Base-by-base conservation (phyloP, 2,797 vertebrate genomes). In the Vultur gryphus region DNA sequence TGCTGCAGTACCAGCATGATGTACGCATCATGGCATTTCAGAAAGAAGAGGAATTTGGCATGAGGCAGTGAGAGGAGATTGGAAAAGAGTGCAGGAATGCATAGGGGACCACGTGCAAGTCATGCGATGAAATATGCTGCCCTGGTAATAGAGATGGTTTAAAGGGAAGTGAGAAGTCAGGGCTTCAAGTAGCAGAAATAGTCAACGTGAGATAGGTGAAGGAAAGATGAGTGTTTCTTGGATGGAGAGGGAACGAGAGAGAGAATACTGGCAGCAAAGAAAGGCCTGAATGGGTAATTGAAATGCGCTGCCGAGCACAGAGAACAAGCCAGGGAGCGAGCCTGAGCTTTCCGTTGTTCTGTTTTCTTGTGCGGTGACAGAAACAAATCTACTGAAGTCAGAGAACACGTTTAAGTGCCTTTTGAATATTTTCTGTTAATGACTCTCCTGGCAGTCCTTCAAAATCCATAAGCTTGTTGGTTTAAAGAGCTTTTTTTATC, bases 381-480 rank as follows among this genome's bases (percentile, higher is more conserved):
- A 91, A 96, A 97, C 85, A 76, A 91, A 94, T 95, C 93, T 88
- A 72, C 79, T 94, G 66, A 94, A 97, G 83, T 92, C 71, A 57
- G 49, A 95, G 93, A 95, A 97, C 88, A 75, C 0, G 2, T 80
- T 93, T 93, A 97, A 95, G 90, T 95, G 86, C 80, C 90, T 94
- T 97, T 91, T 94, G 93, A 97, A 92, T 92, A 90, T 90, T 97
- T 96, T 77, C 77, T 62, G 43, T 90, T 96, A 95, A 97, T 95
- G 94, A 93, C 83, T 96, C 70, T 97, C 88, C 81, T 97, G 96
- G 95, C 94, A 90, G 88, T 89, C 73, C 95, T 95, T 96, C 97
- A 97, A 96, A 95, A 96, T 93, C 94, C 75, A 94, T 95, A 94
- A 94, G 66, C 93, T 93, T 94, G 85, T 93, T 94, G 84, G 39